A percentile compares a stretch with the other conserved stretches of the same genome.
Conservation (phyloP, 2,888 invertebrate species). For the Synergus laeviventris region DNA sequence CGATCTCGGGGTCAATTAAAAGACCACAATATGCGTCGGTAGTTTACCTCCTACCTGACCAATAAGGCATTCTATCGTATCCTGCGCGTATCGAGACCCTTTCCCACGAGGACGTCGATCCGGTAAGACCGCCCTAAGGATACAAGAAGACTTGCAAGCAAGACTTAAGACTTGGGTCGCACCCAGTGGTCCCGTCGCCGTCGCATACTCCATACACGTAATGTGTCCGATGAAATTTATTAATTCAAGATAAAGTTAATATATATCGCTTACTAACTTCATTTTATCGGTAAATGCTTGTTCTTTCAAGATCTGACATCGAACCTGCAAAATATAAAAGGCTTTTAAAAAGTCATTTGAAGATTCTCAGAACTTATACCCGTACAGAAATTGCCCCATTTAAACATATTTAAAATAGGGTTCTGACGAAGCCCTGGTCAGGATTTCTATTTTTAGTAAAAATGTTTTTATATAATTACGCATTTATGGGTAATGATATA, state of each 20-base stretch:
- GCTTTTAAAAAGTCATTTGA: no score
- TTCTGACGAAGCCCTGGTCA: no score
- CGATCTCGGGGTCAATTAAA: conserved; percentile 70
- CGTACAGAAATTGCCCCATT: no score
- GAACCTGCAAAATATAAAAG: background rate
- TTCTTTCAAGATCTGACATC: background rate
- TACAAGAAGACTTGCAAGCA: conserved; percentile 50
- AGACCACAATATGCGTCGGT: conserved; percentile 65
- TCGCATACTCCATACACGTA: conserved; percentile 25
- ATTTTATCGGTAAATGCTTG: background rate
- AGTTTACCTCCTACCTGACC: conserved; percentile 54
- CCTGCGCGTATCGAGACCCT: conserved; percentile 55
- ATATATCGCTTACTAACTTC: background rate
- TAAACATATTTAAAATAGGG: no score
- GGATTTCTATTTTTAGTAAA: no score
- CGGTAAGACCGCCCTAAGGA: conserved; percentile 52
- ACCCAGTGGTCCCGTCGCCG: conserved; percentile 26
- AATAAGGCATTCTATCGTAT: conserved; percentile 62
- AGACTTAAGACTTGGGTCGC: conserved; percentile 9
- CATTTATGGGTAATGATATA: no score
- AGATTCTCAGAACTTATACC: no score
- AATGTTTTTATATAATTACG: no score
- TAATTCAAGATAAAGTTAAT: conserved; percentile 29
- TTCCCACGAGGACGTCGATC: conserved; percentile 57
- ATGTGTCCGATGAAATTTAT: conserved; percentile 28